Evolutionary conservation across 2,797 vertebrate genomes (phyloP).

Genomic region (Coccyzus lansbergi): DNA sequence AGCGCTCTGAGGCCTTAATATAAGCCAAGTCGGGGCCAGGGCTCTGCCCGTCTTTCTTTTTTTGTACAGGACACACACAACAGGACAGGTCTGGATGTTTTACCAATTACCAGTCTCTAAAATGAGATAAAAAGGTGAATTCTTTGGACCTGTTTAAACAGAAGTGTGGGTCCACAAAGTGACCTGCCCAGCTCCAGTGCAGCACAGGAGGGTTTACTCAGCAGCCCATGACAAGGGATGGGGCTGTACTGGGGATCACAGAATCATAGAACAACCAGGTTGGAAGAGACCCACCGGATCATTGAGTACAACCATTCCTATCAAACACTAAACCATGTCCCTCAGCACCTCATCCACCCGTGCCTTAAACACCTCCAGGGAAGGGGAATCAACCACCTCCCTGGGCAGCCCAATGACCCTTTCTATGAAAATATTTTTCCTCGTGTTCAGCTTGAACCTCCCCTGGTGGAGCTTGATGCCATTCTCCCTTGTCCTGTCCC

Average conservation of each 20-base stretch:
- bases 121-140: background rate
- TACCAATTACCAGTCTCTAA: background rate
- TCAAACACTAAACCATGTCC: no score
- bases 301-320: no score
- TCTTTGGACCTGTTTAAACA: background rate
- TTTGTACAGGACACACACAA: background rate
- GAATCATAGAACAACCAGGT: no score
- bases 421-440: no score
- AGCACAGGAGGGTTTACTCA: background rate
- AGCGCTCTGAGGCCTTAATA: background rate
- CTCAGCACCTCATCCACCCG: no score
- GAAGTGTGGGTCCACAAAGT: fast-evolving
- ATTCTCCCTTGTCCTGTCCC: no score
- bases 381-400: no score
- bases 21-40: background rate
- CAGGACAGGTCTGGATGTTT: background rate
- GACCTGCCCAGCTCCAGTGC: background rate
- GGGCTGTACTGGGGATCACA: background rate
- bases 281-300: no score
- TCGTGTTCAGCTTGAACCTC: no score
- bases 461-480: no score
- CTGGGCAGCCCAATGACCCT: no score
- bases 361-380: no score
- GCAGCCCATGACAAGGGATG: background rate
- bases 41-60: fast-evolving